Evolutionary conservation across 2,113 vertebrate species (phyloP).

Genomic region (Peucedramus taeniatus): DNA sequence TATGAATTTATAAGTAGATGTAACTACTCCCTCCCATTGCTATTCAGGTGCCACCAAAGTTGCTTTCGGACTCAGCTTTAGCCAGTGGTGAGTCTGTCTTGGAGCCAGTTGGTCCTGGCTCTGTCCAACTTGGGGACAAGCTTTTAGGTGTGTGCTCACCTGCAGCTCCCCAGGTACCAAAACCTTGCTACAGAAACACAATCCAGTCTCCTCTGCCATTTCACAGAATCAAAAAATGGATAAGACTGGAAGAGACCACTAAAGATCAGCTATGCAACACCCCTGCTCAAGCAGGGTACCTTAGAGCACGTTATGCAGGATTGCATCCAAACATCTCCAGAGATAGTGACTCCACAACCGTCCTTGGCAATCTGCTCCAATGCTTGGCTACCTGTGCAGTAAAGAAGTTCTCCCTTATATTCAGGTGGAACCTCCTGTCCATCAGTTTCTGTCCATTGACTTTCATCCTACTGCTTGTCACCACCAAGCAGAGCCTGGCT

Average conservation of each 20-base stretch:
- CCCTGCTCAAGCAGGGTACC: neutral
- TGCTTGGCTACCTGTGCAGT: neutral
- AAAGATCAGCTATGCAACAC: neutral
- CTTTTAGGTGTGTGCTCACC: neutral
- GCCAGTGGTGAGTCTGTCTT: fast-evolving
- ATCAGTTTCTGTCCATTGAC: neutral
- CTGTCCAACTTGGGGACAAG: neutral
- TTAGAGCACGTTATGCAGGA: fast-evolving
- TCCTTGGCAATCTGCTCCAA: neutral
- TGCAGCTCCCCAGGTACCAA: neutral
- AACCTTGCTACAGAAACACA: neutral
- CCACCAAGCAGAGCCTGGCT: fast-evolving
- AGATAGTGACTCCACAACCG: neutral
- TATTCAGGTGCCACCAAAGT: neutral
- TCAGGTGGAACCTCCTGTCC: neutral
- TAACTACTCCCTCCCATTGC: neutral
- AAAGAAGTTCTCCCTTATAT: neutral
- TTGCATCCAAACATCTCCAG: neutral
- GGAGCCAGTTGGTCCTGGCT: neutral
- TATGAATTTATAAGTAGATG: neutral
- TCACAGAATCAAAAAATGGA: neutral
- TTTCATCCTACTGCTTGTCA: neutral
- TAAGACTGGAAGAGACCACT: neutral
- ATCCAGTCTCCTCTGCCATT: neutral
- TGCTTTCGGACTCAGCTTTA: neutral